A percentile compares a stretch with the other conserved stretches of the same genome.
Conservation (phyloP, 2,113 vertebrate genomes). For the Theristicus caerulescens region DNA sequence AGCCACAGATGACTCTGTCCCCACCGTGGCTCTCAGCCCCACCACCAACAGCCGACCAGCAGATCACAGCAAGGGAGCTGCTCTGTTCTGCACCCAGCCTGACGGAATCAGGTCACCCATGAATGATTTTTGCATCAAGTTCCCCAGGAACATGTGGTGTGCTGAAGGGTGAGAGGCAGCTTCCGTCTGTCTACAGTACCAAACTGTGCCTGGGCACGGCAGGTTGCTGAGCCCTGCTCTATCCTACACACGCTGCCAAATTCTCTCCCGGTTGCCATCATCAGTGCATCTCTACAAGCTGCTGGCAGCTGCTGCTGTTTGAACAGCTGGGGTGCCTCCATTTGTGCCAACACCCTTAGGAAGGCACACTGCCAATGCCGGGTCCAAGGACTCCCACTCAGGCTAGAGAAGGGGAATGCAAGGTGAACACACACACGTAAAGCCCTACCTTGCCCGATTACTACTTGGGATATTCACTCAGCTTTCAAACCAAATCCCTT, state of each 20-base stretch:
- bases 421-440: not conserved
- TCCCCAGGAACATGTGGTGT: not conserved
- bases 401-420: not conserved
- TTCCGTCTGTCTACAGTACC: not conserved
- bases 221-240: not conserved
- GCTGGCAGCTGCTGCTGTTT: slow-evolving; percentile 15
- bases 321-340: slow-evolving; percentile 1
- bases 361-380: not conserved
- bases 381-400: not conserved
- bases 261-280: not conserved
- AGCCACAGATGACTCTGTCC: not conserved
- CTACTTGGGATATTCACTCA: not conserved
- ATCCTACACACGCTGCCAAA: not conserved
- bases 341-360: not conserved
- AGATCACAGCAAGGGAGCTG: not conserved
- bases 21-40: not conserved
- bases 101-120: slow-evolving; percentile 35
- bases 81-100: not conserved
- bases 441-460: not conserved
- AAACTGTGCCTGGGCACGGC: not conserved
- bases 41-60: not conserved
- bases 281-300: not conserved
- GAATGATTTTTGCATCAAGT: not conserved
- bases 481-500: not conserved
- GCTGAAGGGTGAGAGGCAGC: slow-evolving; percentile 26